Base-by-base conservation (phyloP, 2,888 invertebrate species). In the Synergus gifuensis region DNA sequence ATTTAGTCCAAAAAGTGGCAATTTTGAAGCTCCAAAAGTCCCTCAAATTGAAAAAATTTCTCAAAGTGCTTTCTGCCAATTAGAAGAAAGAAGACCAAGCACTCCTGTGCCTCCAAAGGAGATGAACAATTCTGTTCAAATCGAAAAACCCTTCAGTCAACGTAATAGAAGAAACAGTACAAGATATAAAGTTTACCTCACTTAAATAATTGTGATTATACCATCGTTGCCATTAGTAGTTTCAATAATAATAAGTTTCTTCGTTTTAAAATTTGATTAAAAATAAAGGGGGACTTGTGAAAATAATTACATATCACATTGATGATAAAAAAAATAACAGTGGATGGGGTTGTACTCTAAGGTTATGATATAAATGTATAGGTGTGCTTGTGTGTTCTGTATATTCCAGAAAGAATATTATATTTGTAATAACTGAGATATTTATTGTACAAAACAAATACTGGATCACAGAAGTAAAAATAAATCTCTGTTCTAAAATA, bases 1-100 rank as follows among this genome's bases (percentile, higher is more conserved):
- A 49, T 49, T 16, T 16, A 49, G 69, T 36, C 49, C 28, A 69
- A 69, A 54, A 36, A 69, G 69, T 28, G 36, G 11, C 36, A 73
- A 36, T 11, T 16, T 73, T n/a, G 73, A 73, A n/a, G 28, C 54
- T 1, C 49, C 54, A 54, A 54, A 14, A 11, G 49, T 16, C 4
- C 16, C 49, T 49, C 73, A 36, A 54, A 28, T n/a, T 11, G 54
- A 73, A 36, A 28, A 54, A 73, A 28, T 73, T 9, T n/a, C 54
- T 40, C 73, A 36, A 73, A 73, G 54, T n/a, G 5, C 12, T 18
- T 36, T 54, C 12, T 36, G 12, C 11, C 49, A 40, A 73, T 73
- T 28, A 54, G 54, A 40, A 73, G 36, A 54, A n/a, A 54, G 73
- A 73, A 73, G 73, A 73, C 73, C 73, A 54, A 73, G 54, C n/a